These are phyloP conservation scores for Trilocha varians DNA, from an alignment of 2,888 invertebrate species.

Conservation along the genomic window DNA sequence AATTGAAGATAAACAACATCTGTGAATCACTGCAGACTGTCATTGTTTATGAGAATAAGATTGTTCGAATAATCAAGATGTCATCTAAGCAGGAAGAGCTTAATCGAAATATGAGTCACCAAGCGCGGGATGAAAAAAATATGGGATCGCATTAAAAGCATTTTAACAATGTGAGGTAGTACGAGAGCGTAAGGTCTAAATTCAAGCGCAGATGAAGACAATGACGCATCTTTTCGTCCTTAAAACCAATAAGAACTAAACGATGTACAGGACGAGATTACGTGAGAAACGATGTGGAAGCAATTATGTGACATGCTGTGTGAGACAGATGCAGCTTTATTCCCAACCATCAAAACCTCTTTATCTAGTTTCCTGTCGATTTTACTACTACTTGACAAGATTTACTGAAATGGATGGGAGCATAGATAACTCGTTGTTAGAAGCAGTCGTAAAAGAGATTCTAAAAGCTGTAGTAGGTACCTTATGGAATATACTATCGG, in stretches of 20 bases:
- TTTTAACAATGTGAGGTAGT: not conserved
- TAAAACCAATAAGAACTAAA: not conserved
- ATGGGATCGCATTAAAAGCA: not conserved
- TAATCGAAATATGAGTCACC: slow-evolving; percentile 6
- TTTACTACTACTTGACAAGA: not conserved
- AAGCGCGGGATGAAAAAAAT: slow-evolving; percentile 1
- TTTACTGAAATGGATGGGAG: not conserved
- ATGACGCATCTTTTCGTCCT: not conserved
- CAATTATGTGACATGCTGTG: not conserved
- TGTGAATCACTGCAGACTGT: not conserved
- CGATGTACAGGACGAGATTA: not conserved
- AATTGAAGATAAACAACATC: not conserved
- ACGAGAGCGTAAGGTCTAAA: not conserved
- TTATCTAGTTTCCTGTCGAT: not conserved
- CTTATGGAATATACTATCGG: too few species aligned
- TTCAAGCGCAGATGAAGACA: not conserved
- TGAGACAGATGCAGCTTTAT: not conserved
- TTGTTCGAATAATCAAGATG: slow-evolving; percentile 4
- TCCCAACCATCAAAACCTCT: not conserved
- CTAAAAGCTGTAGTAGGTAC: too few species aligned
- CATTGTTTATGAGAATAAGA: slow-evolving; percentile 4
- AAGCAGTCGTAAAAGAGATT: too few species aligned
- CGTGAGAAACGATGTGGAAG: not conserved
- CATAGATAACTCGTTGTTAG: not conserved
- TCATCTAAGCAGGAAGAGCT: slow-evolving; percentile 5